Evolutionary conservation across 2,113 vertebrate genomes (phyloP).

Genomic region (Tragulus kanchil): DNA sequence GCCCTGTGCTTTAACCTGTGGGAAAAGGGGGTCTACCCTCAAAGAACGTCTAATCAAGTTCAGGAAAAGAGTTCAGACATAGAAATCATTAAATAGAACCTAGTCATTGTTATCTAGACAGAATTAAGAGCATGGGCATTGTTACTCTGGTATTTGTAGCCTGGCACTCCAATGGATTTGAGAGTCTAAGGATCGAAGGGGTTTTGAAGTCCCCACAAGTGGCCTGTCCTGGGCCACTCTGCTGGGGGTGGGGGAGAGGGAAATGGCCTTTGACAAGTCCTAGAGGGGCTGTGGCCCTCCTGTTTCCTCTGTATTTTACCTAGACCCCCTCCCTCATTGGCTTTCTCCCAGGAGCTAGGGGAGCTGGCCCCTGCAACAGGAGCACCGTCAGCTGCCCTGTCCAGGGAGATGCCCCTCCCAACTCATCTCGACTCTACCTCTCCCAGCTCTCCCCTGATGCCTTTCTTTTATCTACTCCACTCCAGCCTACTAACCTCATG

Average conservation of each 20-base stretch:
- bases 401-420: too few species aligned
- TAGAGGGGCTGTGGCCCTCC: neutral
- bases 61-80: neutral
- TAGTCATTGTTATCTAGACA: neutral
- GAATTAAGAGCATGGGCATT: neutral
- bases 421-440: neutral
- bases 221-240: neutral
- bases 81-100: neutral
- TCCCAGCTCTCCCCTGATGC: neutral
- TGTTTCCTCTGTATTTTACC: too few species aligned
- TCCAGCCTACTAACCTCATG: neutral
- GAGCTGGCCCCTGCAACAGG: too few species aligned
- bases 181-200: constrained; percentile 20
- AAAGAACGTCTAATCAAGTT: constrained; percentile 23
- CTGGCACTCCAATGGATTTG: neutral
- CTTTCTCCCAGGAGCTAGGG: too few species aligned
- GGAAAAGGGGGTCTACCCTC: neutral
- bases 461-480: neutral
- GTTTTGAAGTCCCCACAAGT: neutral
- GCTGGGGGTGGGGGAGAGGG: neutral
- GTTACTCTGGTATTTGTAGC: neutral
- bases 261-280: neutral
- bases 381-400: too few species aligned
- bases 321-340: too few species aligned
- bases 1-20: neutral